Conservation (phyloP, 2,888 invertebrate species). For the Bhutanitis thaidina region DNA sequence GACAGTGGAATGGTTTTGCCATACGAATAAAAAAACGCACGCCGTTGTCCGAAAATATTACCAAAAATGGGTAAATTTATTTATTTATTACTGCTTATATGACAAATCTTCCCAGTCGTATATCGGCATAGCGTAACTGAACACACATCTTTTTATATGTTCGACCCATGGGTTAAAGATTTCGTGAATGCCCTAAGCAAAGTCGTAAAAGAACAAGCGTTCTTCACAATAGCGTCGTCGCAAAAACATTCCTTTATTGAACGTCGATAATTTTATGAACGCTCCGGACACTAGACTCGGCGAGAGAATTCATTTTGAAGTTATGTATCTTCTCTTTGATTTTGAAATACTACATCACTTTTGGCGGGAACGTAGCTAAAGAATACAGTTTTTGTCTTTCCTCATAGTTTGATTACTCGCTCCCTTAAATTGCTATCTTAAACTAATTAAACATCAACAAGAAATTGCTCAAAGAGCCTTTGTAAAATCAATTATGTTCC, state of each 20-base stretch:
- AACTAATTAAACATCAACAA: constrained; percentile 24
- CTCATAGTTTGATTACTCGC: constrained; percentile 18
- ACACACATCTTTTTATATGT: constrained; percentile 2
- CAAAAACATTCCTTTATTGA: not conserved
- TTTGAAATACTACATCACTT: too few species aligned
- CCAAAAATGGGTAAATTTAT: not conserved
- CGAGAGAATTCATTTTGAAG: too few species aligned
- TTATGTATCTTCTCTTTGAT: too few species aligned
- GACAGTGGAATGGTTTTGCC: not conserved
- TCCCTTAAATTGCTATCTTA: constrained; percentile 23
- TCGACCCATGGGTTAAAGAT: constrained; percentile 1
- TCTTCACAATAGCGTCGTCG: too few species aligned
- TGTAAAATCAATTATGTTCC: constrained; percentile 18
- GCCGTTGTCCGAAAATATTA: too few species aligned
- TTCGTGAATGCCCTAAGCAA: not conserved
- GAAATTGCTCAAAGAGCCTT: constrained; percentile 21
- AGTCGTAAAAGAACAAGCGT: too few species aligned
- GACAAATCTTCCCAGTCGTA: not conserved
- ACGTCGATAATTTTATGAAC: not conserved
- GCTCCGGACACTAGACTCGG: not conserved
- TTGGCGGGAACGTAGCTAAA: not conserved
- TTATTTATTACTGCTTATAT: not conserved
- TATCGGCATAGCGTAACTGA: not conserved
- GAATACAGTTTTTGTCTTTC: constrained; percentile 17
- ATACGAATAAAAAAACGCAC: too few species aligned